A percentile compares a stretch with the other conserved stretches of the same genome.
Evolutionary conservation across 2,888 invertebrate species (phyloP).

Genomic region (Hydraecia micacea): DNA sequence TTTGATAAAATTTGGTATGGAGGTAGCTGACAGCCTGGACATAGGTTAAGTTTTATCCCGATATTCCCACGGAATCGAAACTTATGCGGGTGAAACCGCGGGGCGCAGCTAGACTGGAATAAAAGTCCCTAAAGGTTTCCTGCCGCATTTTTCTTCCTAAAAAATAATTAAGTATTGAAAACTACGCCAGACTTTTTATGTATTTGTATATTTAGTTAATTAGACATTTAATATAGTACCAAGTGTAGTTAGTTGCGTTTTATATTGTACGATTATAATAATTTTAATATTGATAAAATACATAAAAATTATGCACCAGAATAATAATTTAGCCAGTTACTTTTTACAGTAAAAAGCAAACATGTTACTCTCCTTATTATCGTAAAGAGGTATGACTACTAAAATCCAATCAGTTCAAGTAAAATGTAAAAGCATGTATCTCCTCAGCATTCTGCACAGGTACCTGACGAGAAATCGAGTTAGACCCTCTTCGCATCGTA

Average conservation of each 20-base stretch:
- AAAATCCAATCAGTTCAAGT: conserved; percentile 38
- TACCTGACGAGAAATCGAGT: conserved; percentile 59
- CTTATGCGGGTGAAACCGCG: too few relatives aligned
- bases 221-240: neutral
- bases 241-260: neutral
- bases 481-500: conserved; percentile 64
- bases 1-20: too few relatives aligned
- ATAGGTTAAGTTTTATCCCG: too few relatives aligned
- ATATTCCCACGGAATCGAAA: too few relatives aligned
- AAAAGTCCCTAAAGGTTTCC: neutral
- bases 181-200: neutral
- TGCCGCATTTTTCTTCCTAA: neutral
- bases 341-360: conserved; percentile 6
- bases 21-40: too few relatives aligned
- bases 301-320: neutral
- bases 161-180: neutral
- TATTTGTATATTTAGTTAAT: neutral
- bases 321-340: neutral
- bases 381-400: conserved; percentile 12
- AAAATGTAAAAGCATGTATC: conserved; percentile 52
- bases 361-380: neutral
- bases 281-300: neutral
- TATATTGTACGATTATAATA: neutral
- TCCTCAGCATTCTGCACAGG: conserved; percentile 55
- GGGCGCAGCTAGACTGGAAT: neutral